These are phyloP conservation scores for Cheiracanthium punctorium DNA, from an alignment of 2,888 invertebrate species.

Conservation along the genomic window DNA sequence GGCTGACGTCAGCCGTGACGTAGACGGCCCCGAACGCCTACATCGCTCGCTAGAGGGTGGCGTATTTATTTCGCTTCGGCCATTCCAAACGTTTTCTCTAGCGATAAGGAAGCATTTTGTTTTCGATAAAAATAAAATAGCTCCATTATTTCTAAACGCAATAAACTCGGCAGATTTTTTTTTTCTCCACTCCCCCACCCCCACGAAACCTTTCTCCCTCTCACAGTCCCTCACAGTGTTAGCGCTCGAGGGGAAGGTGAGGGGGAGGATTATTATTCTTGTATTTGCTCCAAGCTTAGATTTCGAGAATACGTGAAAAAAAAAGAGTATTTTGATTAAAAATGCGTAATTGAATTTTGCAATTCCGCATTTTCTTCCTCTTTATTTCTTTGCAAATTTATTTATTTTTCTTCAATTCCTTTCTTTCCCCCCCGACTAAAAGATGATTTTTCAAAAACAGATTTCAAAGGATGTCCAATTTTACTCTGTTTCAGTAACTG, in stretches of 20 bases:
- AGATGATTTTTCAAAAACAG: too few relatives aligned
- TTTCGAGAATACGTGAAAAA: background rate
- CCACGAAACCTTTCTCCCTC: too few relatives aligned
- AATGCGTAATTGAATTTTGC: background rate
- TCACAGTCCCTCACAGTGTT: too few relatives aligned
- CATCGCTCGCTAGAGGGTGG: constrained; percentile 53
- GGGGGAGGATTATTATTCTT: background rate
- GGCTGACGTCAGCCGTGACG: constrained; percentile 49
- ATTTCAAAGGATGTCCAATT: too few relatives aligned
- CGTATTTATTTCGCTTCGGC: constrained; percentile 55
- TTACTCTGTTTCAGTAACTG: too few relatives aligned
- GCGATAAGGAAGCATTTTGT: constrained; percentile 48
- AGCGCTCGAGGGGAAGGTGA: too few relatives aligned
- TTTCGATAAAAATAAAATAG: constrained; percentile 47
- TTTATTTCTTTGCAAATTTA: too few relatives aligned
- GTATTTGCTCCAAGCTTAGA: background rate
- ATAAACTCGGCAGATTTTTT: background rate
- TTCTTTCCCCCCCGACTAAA: too few relatives aligned
- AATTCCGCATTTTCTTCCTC: too few relatives aligned
- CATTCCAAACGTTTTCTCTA: constrained; percentile 48
- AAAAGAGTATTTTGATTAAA: background rate
- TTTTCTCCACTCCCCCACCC: background rate
- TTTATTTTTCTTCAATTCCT: too few relatives aligned
- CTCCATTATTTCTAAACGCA: constrained; percentile 20
- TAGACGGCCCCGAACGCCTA: constrained; percentile 45